Conservation (phyloP, 2,888 invertebrate species). For the Kuschelorhynchus macadamiae region DNA sequence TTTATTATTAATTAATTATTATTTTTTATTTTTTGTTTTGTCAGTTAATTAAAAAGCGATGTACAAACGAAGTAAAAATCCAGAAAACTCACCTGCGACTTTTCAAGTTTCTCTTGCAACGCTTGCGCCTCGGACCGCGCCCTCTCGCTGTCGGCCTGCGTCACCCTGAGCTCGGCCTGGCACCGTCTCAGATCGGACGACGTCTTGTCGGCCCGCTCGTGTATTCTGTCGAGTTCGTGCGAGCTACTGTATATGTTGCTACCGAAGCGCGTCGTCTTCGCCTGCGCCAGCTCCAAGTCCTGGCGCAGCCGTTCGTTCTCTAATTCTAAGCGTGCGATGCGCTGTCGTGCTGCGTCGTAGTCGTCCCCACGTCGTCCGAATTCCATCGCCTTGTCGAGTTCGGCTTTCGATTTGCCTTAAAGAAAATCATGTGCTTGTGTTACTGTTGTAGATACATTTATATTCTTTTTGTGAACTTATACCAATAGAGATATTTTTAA, state of each 20-base stretch:
- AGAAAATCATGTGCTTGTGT: too few species aligned
- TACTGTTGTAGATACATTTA: too few species aligned
- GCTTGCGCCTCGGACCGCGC: constrained; percentile 86
- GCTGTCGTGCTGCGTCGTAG: constrained; percentile 88
- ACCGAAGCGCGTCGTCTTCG: constrained; percentile 85
- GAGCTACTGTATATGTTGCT: constrained; percentile 83
- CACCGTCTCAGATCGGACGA: constrained; percentile 88
- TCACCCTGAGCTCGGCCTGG: constrained; percentile 91
- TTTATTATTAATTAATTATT: too few species aligned
- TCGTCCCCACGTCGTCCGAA: constrained; percentile 91
- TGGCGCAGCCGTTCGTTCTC: constrained; percentile 92
- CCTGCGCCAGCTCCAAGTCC: constrained; percentile 76
- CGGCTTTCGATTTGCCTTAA: constrained; percentile 93
- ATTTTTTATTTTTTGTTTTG: too few species aligned
- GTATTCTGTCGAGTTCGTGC: constrained; percentile 82
- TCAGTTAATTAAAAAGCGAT: too few species aligned
- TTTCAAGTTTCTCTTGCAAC: constrained; percentile 92
- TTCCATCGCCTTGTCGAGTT: constrained; percentile 92
- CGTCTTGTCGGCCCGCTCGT: constrained; percentile 89
- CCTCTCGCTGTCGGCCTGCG: constrained; percentile 92
- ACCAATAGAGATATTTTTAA: too few species aligned
- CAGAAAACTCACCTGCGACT: constrained; percentile 80
- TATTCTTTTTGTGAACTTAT: too few species aligned
- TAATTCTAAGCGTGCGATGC: constrained; percentile 86
- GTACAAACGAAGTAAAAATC: too few species aligned